Evolutionary conservation across 2,888 invertebrate genomes (phyloP).

Genomic region (Pandemis heparana): DNA sequence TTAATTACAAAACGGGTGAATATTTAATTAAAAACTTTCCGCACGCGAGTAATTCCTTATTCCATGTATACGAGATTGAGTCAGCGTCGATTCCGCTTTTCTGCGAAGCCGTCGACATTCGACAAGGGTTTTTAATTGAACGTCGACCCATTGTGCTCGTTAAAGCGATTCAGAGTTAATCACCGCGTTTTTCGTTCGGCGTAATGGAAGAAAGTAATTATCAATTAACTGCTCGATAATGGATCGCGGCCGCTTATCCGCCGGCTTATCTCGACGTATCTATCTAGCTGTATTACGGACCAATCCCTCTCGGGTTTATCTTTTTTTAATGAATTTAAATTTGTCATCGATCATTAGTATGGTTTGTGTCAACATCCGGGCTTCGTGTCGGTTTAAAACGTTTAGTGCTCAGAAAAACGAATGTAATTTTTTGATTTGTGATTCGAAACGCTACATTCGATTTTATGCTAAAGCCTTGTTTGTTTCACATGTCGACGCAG

Average conservation of each 20-base stretch:
- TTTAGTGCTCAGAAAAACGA: not conserved
- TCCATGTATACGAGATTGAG: slow-evolving; percentile 83
- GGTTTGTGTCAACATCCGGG: slow-evolving; percentile 54
- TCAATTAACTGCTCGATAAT: slow-evolving; percentile 84
- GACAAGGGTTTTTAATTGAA: slow-evolving; percentile 85
- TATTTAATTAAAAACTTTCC: slow-evolving; percentile 85
- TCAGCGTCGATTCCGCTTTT: slow-evolving; percentile 78
- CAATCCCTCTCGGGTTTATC: slow-evolving; percentile 65
- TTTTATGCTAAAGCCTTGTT: too few relatives aligned
- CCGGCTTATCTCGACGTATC: slow-evolving; percentile 74
- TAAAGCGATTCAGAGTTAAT: slow-evolving; percentile 84
- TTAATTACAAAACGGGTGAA: slow-evolving; percentile 84
- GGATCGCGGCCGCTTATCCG: slow-evolving; percentile 82
- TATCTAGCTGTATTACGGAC: slow-evolving; percentile 59
- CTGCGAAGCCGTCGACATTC: slow-evolving; percentile 78
- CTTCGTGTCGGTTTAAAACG: slow-evolving; percentile 43
- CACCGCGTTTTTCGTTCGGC: slow-evolving; percentile 81
- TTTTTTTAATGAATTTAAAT: slow-evolving; percentile 72
- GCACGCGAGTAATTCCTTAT: slow-evolving; percentile 83
- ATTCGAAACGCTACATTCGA: too few relatives aligned
- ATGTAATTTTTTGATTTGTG: too few relatives aligned
- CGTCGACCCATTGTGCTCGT: slow-evolving; percentile 82
- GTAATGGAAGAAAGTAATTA: slow-evolving; percentile 86
- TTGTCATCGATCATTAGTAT: slow-evolving; percentile 65
- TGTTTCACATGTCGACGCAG: too few relatives aligned